Base-by-base conservation (phyloP, 2,888 invertebrate genomes). In the Pristionchus fissidentatus region DNA sequence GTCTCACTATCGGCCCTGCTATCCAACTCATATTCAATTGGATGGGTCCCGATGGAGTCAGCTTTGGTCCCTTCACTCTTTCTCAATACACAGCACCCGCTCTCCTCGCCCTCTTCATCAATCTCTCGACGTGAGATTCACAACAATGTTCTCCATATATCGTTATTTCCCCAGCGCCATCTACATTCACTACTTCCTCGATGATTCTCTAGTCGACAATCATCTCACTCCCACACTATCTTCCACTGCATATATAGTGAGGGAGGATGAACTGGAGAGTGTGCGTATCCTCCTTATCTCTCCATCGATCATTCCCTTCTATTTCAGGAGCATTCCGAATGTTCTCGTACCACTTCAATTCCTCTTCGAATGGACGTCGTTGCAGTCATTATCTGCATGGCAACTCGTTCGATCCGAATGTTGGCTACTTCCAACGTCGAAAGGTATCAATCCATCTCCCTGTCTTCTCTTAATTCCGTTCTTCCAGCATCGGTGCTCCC, bases 41-140 rank as follows among this genome's bases (percentile, higher is more conserved):
- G 85, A 86, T 88, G 26, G 88, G 88, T 1, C 57, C 83, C 49
- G 79, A 88, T 15, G 88, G 88, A 29, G 41, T 83, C 46, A 79
- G 84, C 29, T 41, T 88, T 3, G 87, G 86, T 22, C 79, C 77
- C 19, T 52, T 87, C 43, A 43, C 79, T 26, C 55, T 88, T 19
- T 86, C 87, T 15, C 85, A 87, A 85, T 88, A 87, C 82, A 88
- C 88, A 0, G 86, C 85, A 0, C 88, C 88, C 0, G 88, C 88
- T 10, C 38, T 88, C 1, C 80, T 88, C 15, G 88, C 88, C 26
- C 22, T 88, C 22, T 22, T 82, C 22, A 86, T 88, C 83, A 87
- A 87, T 70, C 22, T 84, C 5, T 22, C 73, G 1, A 87, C 84
- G 86, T 87, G 35, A 84, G 86, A 57, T 41, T 66, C 13, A 15